Percentiles rank a stretch among this genome's conserved stretches.
These are phyloP conservation scores for Drosophila kikkawai DNA, from an alignment of 1,140 invertebrate genomes.

Conservation along the genomic window DNA sequence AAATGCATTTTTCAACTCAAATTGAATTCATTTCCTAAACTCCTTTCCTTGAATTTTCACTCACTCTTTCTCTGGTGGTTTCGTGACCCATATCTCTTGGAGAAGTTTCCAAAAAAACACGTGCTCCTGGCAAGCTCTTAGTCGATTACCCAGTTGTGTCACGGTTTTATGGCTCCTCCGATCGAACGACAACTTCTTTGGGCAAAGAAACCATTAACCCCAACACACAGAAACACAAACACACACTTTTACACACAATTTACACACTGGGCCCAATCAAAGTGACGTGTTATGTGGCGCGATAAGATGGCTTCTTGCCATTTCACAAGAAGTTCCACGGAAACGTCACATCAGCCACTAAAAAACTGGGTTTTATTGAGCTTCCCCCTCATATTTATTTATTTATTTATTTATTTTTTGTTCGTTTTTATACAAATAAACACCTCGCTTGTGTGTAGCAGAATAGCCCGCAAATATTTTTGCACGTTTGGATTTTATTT, in stretches of 20 bases:
- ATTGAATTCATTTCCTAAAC: neutral
- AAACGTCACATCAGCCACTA: constrained; percentile 8
- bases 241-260: constrained; percentile 18
- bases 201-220: constrained; percentile 34
- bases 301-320: constrained; percentile 39
- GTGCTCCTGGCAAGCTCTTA: constrained; percentile 22
- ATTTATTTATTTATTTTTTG: neutral
- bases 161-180: constrained; percentile 29
- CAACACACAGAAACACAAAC: constrained; percentile 6
- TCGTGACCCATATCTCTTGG: constrained; percentile 13
- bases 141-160: constrained; percentile 27
- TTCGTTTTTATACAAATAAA: constrained; percentile 31
- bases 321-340: constrained; percentile 52
- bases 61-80: neutral
- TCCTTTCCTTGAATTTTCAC: neutral
- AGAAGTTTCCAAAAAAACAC: neutral
- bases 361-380: constrained; percentile 25
- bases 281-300: constrained; percentile 29
- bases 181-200: constrained; percentile 28
- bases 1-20: too few relatives aligned
- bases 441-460: constrained; percentile 54
- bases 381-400: neutral
- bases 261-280: constrained; percentile 16
- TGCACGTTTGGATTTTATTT: constrained; percentile 59
- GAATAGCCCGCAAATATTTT: constrained; percentile 74